Conservation (phyloP, 2,113 vertebrate genomes). For the Ciconia stormi region DNA sequence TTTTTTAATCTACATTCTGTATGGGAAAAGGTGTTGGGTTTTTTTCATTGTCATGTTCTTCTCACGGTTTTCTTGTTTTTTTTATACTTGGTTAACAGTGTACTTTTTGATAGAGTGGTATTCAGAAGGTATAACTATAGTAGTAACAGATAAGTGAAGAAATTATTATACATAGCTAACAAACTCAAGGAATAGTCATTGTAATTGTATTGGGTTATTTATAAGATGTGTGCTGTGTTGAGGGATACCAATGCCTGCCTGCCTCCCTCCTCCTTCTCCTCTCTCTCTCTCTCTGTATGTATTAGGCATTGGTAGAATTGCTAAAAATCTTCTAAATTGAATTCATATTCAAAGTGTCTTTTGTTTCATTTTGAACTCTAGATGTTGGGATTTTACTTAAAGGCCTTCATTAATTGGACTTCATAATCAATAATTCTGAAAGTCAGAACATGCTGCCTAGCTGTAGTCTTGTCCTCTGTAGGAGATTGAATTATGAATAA, state of each 20-base stretch:
- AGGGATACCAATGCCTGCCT: background rate
- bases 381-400: conserved; percentile 17
- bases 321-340: background rate
- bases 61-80: background rate
- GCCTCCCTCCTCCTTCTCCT: too few relatives aligned
- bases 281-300: background rate
- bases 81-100: background rate
- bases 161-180: background rate
- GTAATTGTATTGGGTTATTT: background rate
- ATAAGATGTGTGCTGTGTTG: background rate
- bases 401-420: conserved; percentile 3
- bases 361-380: background rate
- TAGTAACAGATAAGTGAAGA: background rate
- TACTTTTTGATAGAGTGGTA: background rate
- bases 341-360: background rate
- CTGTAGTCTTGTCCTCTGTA: background rate
- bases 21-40: background rate
- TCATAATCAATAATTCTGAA: conserved; percentile 7
- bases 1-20: background rate
- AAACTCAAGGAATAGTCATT: background rate
- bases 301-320: background rate
- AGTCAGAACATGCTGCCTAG: background rate
- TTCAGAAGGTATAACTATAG: background rate
- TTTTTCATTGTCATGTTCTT: background rate
- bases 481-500: conserved; percentile 20